Evolutionary conservation across 2,888 invertebrate genomes (phyloP).

Genomic region (Laothoe populi): DNA sequence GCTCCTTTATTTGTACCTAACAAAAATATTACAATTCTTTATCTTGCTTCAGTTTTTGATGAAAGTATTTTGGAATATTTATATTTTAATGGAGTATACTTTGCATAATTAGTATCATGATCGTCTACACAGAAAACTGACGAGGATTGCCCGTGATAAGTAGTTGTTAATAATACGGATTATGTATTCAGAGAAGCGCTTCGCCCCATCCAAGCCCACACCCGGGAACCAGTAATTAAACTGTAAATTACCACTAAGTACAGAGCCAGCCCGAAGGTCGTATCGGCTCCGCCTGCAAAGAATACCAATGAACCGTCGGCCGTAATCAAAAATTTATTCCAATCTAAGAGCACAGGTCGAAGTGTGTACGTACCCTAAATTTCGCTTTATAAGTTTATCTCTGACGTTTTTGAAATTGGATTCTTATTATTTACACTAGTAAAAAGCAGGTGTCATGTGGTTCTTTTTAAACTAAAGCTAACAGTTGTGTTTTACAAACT

Average conservation of each 20-base stretch:
- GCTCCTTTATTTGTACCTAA: slow-evolving; percentile 15
- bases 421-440: too few relatives aligned
- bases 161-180: slow-evolving; percentile 23
- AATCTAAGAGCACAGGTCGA: slow-evolving; percentile 35
- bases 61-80: background rate
- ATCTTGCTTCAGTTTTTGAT: background rate
- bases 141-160: background rate
- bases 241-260: slow-evolving; percentile 80
- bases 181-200: slow-evolving; percentile 28
- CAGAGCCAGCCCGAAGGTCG: slow-evolving; percentile 72
- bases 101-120: background rate
- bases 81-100: background rate
- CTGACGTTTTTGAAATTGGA: slow-evolving; percentile 17
- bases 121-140: background rate
- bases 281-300: slow-evolving; percentile 62
- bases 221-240: slow-evolving; percentile 73
- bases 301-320: slow-evolving; percentile 72
- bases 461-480: too few relatives aligned
- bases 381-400: slow-evolving; percentile 34
- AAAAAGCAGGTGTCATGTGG: background rate
- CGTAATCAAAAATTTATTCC: slow-evolving; percentile 71
- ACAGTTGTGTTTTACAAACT: too few relatives aligned
- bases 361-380: slow-evolving; percentile 42
- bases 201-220: slow-evolving; percentile 36
- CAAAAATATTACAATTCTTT: slow-evolving; percentile 7